A percentile compares a stretch with the other conserved stretches of the same genome.
These are phyloP conservation scores for Tragelaphus strepsiceros DNA, from an alignment of 2,113 vertebrate genomes.

Conservation along the genomic window DNA sequence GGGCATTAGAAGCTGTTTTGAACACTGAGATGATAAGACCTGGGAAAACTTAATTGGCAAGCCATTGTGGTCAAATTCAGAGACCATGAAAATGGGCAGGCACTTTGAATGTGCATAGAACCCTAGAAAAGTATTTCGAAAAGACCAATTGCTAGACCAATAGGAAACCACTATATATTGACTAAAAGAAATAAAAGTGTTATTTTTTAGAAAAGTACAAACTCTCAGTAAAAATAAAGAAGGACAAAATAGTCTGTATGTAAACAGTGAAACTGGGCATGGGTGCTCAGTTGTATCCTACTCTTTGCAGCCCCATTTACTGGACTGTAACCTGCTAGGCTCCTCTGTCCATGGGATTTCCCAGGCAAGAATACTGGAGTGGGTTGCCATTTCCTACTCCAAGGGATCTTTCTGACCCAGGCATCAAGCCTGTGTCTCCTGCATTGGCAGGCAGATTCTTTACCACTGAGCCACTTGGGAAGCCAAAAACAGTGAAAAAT, in stretches of 20 bases:
- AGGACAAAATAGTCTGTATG: background rate
- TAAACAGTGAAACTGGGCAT: background rate
- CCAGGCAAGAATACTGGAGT: background rate
- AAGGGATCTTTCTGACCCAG: background rate
- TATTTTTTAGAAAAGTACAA: background rate
- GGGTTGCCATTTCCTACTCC: background rate
- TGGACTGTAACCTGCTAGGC: background rate
- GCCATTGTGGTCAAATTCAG: background rate
- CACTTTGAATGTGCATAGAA: background rate
- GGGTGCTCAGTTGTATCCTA: background rate
- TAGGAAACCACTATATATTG: background rate
- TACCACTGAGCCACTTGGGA: background rate
- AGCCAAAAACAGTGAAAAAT: background rate
- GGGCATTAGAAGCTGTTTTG: constrained; percentile 40
- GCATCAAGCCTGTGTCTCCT: background rate
- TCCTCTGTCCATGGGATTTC: background rate
- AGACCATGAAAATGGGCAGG: background rate
- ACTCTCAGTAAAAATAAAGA: background rate
- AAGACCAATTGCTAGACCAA: background rate
- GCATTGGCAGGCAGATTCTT: background rate
- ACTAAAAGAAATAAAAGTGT: background rate
- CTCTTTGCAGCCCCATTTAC: background rate
- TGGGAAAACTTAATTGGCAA: constrained; percentile 51
- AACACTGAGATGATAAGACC: background rate
- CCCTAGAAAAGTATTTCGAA: background rate